Percentiles rank a stretch among this genome's conserved stretches.
These are phyloP conservation scores for Amphipyra tragopoginis DNA, from an alignment of 2,888 invertebrate species.

Conservation along the genomic window DNA sequence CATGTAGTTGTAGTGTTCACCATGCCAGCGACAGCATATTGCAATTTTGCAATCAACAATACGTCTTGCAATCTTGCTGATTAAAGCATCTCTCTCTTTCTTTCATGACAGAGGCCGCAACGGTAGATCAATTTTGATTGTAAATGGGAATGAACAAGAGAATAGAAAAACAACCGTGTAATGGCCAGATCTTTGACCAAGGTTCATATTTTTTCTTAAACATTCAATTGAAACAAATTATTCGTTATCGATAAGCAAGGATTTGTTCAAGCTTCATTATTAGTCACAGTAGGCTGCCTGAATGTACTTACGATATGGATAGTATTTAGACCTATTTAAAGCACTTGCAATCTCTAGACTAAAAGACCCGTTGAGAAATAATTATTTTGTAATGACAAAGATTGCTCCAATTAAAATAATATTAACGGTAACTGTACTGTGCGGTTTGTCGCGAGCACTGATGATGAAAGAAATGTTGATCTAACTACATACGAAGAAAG, in stretches of 20 bases:
- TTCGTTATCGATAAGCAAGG: conserved; percentile 9
- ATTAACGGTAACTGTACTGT: conserved; percentile 33
- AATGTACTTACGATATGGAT: neutral
- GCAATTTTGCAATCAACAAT: too few species aligned
- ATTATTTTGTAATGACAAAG: conserved; percentile 37
- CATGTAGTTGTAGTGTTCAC: too few species aligned
- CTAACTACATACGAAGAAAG: conserved; percentile 20
- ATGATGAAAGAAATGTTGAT: conserved; percentile 23
- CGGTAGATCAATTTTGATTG: conserved; percentile 4
- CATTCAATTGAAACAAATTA: conserved; percentile 3
- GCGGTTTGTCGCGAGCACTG: conserved; percentile 14
- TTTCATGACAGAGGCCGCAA: conserved; percentile 4
- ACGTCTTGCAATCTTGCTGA: too few species aligned
- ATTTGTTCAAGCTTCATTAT: conserved; percentile 8
- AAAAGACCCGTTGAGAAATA: conserved; percentile 20
- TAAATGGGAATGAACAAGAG: conserved; percentile 1
- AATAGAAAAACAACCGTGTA: conserved; percentile 18
- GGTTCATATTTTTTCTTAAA: too few species aligned
- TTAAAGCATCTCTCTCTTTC: too few species aligned
- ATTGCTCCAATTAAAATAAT: conserved; percentile 49
- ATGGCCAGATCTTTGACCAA: neutral
- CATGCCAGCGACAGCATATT: too few species aligned
- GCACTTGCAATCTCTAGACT: conserved; percentile 10
- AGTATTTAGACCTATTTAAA: conserved; percentile 2
- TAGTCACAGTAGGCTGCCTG: conserved; percentile 13